Conservation (phyloP, 2,888 invertebrate species). For the Labia minor region DNA sequence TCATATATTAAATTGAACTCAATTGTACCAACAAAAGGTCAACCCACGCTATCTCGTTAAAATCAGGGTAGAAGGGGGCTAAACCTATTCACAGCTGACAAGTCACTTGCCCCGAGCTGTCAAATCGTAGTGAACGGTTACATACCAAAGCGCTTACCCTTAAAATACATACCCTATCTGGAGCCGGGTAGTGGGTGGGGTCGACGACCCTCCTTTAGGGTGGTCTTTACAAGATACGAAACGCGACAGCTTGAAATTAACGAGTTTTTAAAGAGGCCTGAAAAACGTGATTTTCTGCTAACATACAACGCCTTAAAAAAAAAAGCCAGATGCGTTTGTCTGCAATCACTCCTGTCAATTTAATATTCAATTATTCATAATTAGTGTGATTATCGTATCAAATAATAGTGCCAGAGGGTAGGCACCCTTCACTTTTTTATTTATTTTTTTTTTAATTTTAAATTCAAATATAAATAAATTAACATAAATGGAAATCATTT, state of each 20-base stretch:
- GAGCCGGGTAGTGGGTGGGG: background rate
- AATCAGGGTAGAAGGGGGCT: background rate
- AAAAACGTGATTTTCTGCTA: background rate
- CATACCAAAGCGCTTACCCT: background rate
- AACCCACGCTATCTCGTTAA: background rate
- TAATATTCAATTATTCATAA: conserved; percentile 7
- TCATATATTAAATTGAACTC: conserved; percentile 13
- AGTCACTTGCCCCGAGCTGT: background rate
- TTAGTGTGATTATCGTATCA: background rate
- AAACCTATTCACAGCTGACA: background rate
- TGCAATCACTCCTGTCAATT: background rate
- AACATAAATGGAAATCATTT: too few relatives aligned
- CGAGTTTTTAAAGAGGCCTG: background rate
- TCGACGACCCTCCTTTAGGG: background rate
- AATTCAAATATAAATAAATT: too few relatives aligned
- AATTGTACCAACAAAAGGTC: background rate
- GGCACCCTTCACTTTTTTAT: too few relatives aligned
- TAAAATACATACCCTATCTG: too few relatives aligned
- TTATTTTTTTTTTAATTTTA: too few relatives aligned
- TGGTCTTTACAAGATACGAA: background rate
- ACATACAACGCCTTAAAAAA: conserved; percentile 8
- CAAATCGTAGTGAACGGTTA: background rate
- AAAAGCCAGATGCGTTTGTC: background rate
- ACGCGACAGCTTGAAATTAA: background rate
- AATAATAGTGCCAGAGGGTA: too few relatives aligned